Conservation (phyloP, 1,140 invertebrate species). For the Tetramorium alpestre region DNA sequence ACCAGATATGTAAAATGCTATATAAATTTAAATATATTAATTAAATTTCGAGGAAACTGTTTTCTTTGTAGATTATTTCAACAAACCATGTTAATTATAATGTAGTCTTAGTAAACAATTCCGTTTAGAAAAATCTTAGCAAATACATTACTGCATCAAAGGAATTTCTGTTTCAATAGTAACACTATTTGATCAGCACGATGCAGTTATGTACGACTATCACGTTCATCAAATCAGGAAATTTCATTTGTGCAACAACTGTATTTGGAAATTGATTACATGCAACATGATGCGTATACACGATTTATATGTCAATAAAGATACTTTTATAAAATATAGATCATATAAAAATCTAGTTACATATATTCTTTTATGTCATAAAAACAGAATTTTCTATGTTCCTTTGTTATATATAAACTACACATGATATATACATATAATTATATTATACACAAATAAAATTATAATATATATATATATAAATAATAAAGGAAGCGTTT, state of each 20-base stretch:
- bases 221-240: neutral
- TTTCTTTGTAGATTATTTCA: neutral
- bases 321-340: neutral
- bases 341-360: neutral
- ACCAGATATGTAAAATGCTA: too few species aligned
- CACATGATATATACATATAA: too few species aligned
- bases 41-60: too few species aligned
- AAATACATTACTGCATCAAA: slow-evolving; percentile 36
- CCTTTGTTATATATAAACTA: neutral
- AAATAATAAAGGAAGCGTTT: neutral
- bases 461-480: neutral
- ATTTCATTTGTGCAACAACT: neutral
- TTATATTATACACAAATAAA: too few species aligned
- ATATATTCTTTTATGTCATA: neutral
- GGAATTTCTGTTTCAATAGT: neutral
- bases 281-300: neutral
- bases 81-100: neutral
- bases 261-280: neutral
- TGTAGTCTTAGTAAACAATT: neutral
- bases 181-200: slow-evolving; percentile 1
- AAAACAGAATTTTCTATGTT: neutral
- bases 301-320: neutral
- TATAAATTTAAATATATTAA: too few species aligned
- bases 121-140: neutral
- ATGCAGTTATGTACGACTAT: neutral